Conservation (phyloP, 2,113 vertebrate species). For the Nothocercus julius region DNA sequence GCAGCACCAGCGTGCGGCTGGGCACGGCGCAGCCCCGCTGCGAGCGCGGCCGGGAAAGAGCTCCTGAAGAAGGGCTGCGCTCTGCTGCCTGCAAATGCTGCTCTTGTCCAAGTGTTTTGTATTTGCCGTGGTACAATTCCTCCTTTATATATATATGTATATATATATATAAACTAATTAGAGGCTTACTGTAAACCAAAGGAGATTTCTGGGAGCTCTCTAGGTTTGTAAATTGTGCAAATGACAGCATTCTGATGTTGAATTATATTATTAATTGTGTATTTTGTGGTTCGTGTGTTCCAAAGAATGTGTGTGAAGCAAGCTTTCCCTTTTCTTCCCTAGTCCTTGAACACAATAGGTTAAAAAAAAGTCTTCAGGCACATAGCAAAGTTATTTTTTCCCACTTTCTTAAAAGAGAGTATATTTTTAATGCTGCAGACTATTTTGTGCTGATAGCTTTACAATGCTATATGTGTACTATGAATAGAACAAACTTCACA, state of each 20-base stretch:
- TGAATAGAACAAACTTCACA: not conserved
- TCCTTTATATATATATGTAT: not conserved
- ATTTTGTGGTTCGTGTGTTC: not conserved
- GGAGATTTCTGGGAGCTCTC: conserved; percentile 18
- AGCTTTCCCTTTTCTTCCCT: not conserved
- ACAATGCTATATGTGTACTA: not conserved
- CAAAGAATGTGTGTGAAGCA: not conserved
- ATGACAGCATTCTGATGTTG: not conserved
- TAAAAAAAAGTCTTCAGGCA: not conserved
- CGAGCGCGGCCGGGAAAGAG: conserved; percentile 31
- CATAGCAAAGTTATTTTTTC: not conserved
- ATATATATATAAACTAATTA: not conserved
- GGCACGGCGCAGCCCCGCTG: conserved; percentile 23
- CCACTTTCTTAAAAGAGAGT: not conserved
- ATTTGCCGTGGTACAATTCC: not conserved
- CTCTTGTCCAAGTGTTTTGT: conserved; percentile 32
- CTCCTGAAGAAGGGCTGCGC: conserved; percentile 15
- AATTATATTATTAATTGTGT: conserved; percentile 17
- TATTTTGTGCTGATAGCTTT: conserved; percentile 10
- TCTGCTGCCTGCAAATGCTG: conserved; percentile 26
- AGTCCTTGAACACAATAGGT: not conserved
- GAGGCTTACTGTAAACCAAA: conserved; percentile 23
- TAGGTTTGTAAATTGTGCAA: conserved; percentile 38
- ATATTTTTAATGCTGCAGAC: not conserved
- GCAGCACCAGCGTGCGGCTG: conserved; percentile 55